These are phyloP conservation scores for Lomographa bimaculata DNA, from an alignment of 2,888 invertebrate species.

Conservation along the genomic window DNA sequence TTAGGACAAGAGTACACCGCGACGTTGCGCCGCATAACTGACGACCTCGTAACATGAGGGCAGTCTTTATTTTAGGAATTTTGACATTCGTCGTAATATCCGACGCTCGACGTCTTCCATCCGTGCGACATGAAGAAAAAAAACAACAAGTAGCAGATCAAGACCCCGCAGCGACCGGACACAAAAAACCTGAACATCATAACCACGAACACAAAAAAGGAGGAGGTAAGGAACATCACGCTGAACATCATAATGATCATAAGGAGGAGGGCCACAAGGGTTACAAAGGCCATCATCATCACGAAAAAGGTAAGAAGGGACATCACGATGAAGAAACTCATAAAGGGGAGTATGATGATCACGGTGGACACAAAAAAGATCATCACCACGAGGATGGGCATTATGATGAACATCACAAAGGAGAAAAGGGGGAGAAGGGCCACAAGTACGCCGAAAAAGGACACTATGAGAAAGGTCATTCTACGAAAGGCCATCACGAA, in stretches of 20 bases:
- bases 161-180: slow-evolving; percentile 66
- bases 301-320: slow-evolving; percentile 88
- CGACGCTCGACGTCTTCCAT: slow-evolving; percentile 58
- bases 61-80: slow-evolving; percentile 56
- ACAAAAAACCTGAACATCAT: slow-evolving; percentile 75
- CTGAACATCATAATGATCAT: slow-evolving; percentile 85
- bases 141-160: slow-evolving; percentile 51
- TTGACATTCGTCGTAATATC: slow-evolving; percentile 49
- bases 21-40: slow-evolving; percentile 42
- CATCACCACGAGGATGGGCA: slow-evolving; percentile 87
- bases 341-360: slow-evolving; percentile 85
- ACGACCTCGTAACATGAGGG: slow-evolving; percentile 58
- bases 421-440: slow-evolving; percentile 87
- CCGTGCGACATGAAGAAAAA: slow-evolving; percentile 42
- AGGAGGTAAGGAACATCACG: slow-evolving; percentile 86
- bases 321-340: slow-evolving; percentile 89
- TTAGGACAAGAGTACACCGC: slow-evolving; percentile 56
- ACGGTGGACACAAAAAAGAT: slow-evolving; percentile 84
- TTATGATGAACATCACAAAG: slow-evolving; percentile 85
- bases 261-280: slow-evolving; percentile 89
- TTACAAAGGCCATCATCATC: slow-evolving; percentile 87
- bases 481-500: slow-evolving; percentile 93
- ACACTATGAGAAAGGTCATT: slow-evolving; percentile 92
- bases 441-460: slow-evolving; percentile 87
- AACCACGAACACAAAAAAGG: slow-evolving; percentile 84